These are phyloP conservation scores for Sebastolobus alascanus DNA, from an alignment of 2,797 vertebrate species.

Conservation along the genomic window DNA sequence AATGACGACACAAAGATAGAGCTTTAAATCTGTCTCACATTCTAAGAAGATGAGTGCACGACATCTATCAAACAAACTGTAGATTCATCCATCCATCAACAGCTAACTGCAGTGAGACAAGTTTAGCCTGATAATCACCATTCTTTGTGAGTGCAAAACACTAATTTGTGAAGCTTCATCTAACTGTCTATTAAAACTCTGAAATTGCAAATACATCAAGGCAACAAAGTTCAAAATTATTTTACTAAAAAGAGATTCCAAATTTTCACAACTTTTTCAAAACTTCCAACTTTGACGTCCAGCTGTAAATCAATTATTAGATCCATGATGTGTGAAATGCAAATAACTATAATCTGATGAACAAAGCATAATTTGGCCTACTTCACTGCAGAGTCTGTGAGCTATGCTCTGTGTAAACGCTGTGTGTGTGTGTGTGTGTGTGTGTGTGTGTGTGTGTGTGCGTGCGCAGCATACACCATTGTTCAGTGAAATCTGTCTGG, in stretches of 20 bases:
- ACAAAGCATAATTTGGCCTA: slow-evolving; percentile 49
- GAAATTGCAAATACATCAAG: neutral
- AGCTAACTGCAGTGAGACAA: neutral
- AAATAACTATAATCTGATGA: slow-evolving; percentile 45
- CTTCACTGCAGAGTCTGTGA: slow-evolving; percentile 26
- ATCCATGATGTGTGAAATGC: slow-evolving; percentile 51
- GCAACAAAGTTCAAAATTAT: neutral
- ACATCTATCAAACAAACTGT: neutral
- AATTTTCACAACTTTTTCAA: neutral
- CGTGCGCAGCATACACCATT: slow-evolving; percentile 50
- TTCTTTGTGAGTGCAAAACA: neutral
- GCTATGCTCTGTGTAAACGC: neutral
- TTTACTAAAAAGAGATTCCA: neutral
- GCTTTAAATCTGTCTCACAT: neutral
- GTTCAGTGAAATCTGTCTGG: slow-evolving; percentile 68
- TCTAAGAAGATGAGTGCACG: neutral
- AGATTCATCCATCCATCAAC: neutral
- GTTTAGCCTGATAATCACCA: neutral
- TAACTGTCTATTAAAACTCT: neutral
- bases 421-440: slow-evolving; percentile 5
- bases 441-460: slow-evolving; percentile 28
- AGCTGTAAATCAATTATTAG: slow-evolving; percentile 39
- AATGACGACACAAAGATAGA: neutral
- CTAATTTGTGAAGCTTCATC: neutral
- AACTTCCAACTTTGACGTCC: slow-evolving; percentile 14